Percentiles rank a stretch among this genome's conserved stretches.
These are phyloP conservation scores for Phrynocephalus forsythii DNA, from an alignment of 2,797 vertebrate genomes.

Conservation along the genomic window DNA sequence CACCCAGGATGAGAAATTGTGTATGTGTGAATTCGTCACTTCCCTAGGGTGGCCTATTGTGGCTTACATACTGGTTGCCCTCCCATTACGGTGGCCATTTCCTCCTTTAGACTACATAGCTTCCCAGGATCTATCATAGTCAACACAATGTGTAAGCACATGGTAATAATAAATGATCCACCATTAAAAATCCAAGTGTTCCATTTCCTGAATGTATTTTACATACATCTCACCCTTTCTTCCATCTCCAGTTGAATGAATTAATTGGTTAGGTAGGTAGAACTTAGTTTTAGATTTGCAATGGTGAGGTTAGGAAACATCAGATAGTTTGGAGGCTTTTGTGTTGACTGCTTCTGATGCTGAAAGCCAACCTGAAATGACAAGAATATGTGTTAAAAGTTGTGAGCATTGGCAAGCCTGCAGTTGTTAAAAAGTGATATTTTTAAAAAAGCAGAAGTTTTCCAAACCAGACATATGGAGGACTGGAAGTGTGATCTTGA, in stretches of 20 bases:
- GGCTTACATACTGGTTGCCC: background rate
- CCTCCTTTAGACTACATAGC: background rate
- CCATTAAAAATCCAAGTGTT: background rate
- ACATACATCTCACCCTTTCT: background rate
- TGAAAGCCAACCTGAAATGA: constrained; percentile 1
- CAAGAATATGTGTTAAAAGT: constrained; percentile 7
- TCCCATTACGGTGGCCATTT: background rate
- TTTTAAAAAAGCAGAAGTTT: constrained; percentile 67
- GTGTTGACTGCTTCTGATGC: background rate
- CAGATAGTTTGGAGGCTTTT: background rate
- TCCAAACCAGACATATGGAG: constrained; percentile 76
- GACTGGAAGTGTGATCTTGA: constrained; percentile 74
- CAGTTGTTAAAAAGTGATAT: constrained; percentile 65
- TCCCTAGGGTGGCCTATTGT: background rate
- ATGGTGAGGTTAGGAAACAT: background rate
- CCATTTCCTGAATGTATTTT: background rate
- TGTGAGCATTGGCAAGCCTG: constrained; percentile 55
- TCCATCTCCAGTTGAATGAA: background rate
- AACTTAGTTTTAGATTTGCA: background rate
- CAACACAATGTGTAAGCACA: background rate
- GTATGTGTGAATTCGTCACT: too few species aligned
- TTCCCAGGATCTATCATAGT: background rate
- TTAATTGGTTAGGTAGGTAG: too few species aligned
- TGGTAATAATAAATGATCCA: background rate
- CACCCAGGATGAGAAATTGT: too few species aligned